A percentile compares a stretch with the other conserved stretches of the same genome.
These are phyloP conservation scores for Rhodeus uyekii DNA, from an alignment of 2,797 vertebrate genomes.

Conservation along the genomic window DNA sequence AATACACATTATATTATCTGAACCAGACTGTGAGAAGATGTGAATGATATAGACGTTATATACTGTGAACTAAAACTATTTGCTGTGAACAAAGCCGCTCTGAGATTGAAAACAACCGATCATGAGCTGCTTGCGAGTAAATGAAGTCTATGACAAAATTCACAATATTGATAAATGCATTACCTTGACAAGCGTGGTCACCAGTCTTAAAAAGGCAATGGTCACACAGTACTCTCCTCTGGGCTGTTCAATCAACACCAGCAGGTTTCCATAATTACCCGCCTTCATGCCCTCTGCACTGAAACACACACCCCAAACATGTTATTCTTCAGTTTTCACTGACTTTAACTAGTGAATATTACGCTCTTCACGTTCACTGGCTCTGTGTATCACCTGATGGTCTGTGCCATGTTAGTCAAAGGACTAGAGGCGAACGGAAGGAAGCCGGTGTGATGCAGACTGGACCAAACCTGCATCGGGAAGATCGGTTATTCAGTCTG, in stretches of 20 bases:
- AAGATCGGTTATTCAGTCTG: background rate
- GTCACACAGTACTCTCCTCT: constrained; percentile 94
- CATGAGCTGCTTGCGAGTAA: background rate
- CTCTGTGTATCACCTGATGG: constrained; percentile 81
- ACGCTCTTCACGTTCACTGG: background rate
- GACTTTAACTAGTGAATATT: background rate
- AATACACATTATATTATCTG: background rate
- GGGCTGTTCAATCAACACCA: constrained; percentile 94
- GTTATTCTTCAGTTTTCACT: background rate
- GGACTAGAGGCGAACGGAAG: constrained; percentile 90
- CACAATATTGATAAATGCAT: background rate
- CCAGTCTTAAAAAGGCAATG: constrained; percentile 89
- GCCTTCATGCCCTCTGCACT: constrained; percentile 98
- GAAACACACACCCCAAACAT: background rate
- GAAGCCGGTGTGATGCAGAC: constrained; percentile 94
- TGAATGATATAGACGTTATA: too few relatives aligned
- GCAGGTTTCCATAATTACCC: constrained; percentile 91
- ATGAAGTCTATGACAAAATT: background rate
- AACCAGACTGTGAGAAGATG: background rate
- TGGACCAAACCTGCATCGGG: constrained; percentile 89
- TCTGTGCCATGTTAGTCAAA: constrained; percentile 86
- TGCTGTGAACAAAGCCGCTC: background rate
- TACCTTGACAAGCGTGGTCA: constrained; percentile 95
- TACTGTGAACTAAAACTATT: too few relatives aligned
- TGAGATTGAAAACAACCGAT: background rate